A percentile compares a stretch with the other conserved stretches of the same genome.
phyloP scores from a whole-genome alignment of 2,113 vertebrate species.

The Hylia prasina region DNA sequence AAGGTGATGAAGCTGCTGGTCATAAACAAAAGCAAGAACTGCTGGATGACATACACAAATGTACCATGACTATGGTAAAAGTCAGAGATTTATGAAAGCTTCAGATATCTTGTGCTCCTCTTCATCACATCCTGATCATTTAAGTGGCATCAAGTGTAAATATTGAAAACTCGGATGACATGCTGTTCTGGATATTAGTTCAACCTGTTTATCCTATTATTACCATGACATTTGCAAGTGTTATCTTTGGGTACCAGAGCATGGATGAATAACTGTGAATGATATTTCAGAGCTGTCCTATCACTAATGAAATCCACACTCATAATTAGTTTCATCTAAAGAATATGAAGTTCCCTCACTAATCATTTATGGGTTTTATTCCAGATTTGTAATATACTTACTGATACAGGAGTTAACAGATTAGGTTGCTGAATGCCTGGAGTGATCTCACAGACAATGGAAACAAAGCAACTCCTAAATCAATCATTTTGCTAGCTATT shows the following conservation, averaged over 20 bases:
- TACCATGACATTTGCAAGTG: constrained; percentile 27
- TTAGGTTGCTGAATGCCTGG: constrained; percentile 36
- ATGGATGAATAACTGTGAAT: constrained; percentile 16
- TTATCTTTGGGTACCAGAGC: constrained; percentile 41
- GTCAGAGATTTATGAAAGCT: not conserved
- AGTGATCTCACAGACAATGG: constrained; percentile 38
- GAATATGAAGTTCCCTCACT: constrained; percentile 36
- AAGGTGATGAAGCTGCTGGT: not conserved
- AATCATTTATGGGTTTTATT: constrained; percentile 30
- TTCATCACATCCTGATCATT: not conserved
- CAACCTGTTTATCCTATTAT: constrained; percentile 53
- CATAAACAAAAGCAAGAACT: not conserved
- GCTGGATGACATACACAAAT: not conserved
- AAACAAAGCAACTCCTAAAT: constrained; percentile 59
- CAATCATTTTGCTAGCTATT: constrained; percentile 41
- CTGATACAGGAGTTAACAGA: constrained; percentile 44
- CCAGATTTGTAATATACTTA: constrained; percentile 38
- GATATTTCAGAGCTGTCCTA: constrained; percentile 45
- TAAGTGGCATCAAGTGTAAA: constrained; percentile 13
- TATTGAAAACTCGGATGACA: constrained; percentile 23
- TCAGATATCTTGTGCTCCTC: not conserved
- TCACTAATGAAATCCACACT: constrained; percentile 64
- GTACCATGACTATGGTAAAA: not conserved
- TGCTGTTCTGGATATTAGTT: constrained; percentile 43
- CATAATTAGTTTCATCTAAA: constrained; percentile 49